These are phyloP conservation scores for Bolinopsis microptera DNA, from an alignment of 37 sponge, comb jelly and placozoan species.

Conservation along the genomic window DNA sequence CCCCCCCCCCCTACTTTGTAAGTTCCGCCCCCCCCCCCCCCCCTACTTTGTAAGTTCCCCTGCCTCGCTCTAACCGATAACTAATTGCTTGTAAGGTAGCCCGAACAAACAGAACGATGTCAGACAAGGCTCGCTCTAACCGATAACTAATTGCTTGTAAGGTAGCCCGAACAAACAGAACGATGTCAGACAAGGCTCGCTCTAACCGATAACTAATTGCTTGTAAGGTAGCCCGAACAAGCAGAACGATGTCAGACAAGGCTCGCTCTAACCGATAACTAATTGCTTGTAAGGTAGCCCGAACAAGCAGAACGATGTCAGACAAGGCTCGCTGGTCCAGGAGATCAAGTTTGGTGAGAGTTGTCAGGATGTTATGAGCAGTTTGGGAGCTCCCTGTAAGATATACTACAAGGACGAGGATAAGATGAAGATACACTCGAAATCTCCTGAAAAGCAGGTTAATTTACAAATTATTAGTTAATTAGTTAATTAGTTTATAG, in stretches of 20 bases:
- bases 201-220: neutral
- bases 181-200: neutral
- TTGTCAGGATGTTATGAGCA: constrained; percentile 74
- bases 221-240: neutral
- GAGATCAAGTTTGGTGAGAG: constrained; percentile 68
- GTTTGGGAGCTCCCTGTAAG: constrained; percentile 88
- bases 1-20: no score
- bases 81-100: no score
- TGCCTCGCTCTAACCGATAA: no score
- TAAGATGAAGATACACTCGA: constrained; percentile 96
- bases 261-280: neutral
- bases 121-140: neutral
- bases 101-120: neutral
- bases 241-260: neutral
- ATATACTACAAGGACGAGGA: constrained; percentile 93
- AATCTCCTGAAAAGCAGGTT: constrained; percentile 79
- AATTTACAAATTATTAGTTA: no score
- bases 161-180: neutral
- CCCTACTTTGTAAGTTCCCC: no score
- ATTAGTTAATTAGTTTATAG: no score
- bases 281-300: neutral
- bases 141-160: neutral
- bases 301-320: neutral
- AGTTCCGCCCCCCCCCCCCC: no score
- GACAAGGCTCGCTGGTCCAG: constrained; percentile 20